Base-by-base conservation (phyloP, 2,113 vertebrate genomes). In the Motacilla alba region DNA sequence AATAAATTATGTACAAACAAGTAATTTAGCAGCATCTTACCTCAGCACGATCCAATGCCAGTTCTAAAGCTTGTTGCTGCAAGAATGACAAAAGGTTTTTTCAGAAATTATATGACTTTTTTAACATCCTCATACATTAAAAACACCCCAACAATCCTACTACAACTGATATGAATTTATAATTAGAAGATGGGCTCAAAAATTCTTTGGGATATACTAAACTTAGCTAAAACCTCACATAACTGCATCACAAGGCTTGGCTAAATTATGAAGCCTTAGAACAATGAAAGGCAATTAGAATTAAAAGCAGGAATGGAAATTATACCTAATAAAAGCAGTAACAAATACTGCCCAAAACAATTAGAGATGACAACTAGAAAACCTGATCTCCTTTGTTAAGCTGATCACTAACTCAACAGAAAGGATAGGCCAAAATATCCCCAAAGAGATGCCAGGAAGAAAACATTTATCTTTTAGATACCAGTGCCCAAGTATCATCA, bases 21-120 rank as follows among this genome's bases (percentile, higher is more conserved):
- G 15, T 30, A 96, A 85, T 6, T 47, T 35, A 91, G 60, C 59
- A 63, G 81, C 11, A 59, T 52, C 98, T 98, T 98, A 99, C 99
- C 99, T 99, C 99, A 41, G 99, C 99, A 98, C 99, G 99, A 98
- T 99, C 99, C 98, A 99, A 98, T 98, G 99, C 99, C 98, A 99
- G 98, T 98, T 99, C 99, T 97, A 99, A 98, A 98, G 99, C 98
- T 97, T 99, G 99, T 94, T 99, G 99, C 99, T 99, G 96, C 35
- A 98, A 98, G 87, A 96, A 93, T 91, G 63, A 92, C 31, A 96
- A 94, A 88, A 9, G 14, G 6, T 23, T 67, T 82, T 96, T 97
- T 83, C 35, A 92, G 46, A 72, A 93, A 62, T 37, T 12, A 33
- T 3, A 33, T 46, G 9, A 91, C 66, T 27, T 22, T 75, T 83